Base-by-base conservation (phyloP, 92 coral and sea anemone species). In the Anthopleura xanthogrammica region DNA sequence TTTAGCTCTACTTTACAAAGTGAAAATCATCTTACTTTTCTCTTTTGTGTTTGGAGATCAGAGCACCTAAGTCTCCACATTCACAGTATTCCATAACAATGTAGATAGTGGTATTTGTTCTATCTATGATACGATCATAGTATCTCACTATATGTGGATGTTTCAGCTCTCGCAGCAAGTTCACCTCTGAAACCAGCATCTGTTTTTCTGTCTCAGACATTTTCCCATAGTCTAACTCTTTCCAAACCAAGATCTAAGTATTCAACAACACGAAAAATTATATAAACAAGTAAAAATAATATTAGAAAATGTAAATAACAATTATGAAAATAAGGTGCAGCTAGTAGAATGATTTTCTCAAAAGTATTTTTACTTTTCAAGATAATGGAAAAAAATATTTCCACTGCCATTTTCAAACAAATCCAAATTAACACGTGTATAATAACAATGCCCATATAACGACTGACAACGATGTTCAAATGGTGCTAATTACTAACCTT, bases 131-230 rank as follows among this genome's bases (percentile, higher is more conserved):
- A 82, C 99, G 84, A 88, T 97, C 99, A 86, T 92, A 86, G 76
- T 97, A 97, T 23, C 98, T 92, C 50, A 97, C 99, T 73, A 97
- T 97, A 52, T 97, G 93, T 7, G 99, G 99, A 74, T 97, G 99
- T 46, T 92, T 97, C 12, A 97, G 82, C 82, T 97, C 99, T 77
- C 99, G 92, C 57, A 97, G 76, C 17, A 97, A 91, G 82, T 97
- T 97, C 85, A 97, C 99, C 77, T 97, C 99, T 46, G 99, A 97
- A 22, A 97, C 99, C 39, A 97, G 93, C 98, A 97, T 90, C 79
- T 97, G 96, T 48, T 97, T 97, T 76, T 97, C 99, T 77, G 83
- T 83, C 77, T 97, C 99, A 3, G 99, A 80, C 99, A 97, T 97
- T 78, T 92, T 90, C 3, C 99, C 99, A 86, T 97, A 97, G 87